These are phyloP conservation scores for Merluccius polli DNA, from an alignment of 2,797 vertebrate genomes.

Conservation along the genomic window DNA sequence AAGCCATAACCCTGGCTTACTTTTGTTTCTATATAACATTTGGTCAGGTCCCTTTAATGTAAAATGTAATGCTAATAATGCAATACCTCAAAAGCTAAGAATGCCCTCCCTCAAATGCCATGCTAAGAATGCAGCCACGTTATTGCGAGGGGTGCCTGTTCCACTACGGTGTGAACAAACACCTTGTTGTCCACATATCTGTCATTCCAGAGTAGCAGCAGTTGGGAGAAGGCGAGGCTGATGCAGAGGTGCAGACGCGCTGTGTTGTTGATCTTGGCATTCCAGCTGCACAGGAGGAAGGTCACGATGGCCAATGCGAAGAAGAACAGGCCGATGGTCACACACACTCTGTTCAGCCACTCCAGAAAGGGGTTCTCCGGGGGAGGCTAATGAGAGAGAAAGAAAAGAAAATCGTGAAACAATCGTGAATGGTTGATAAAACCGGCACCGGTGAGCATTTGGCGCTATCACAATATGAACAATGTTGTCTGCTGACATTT, in stretches of 20 bases:
- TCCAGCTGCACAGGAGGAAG: conserved; percentile 70
- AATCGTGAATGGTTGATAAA: neutral
- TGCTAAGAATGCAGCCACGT: neutral
- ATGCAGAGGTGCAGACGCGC: conserved; percentile 71
- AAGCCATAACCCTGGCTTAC: neutral
- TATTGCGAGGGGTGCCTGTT: neutral
- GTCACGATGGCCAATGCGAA: conserved; percentile 65
- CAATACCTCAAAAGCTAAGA: neutral
- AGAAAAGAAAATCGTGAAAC: neutral
- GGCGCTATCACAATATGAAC: neutral
- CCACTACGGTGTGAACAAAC: neutral
- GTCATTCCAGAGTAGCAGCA: conserved; percentile 63
- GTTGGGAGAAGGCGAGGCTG: conserved; percentile 52
- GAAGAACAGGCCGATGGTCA: conserved; percentile 61
- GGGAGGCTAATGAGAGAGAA: conserved; percentile 42
- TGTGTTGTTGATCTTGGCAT: conserved; percentile 70
- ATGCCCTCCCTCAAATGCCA: neutral
- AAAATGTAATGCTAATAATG: neutral
- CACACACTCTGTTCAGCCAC: conserved; percentile 56
- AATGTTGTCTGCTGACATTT: neutral
- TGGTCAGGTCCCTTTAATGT: neutral
- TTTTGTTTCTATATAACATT: neutral
- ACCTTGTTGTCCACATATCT: conserved; percentile 43
- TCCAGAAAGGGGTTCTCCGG: conserved; percentile 39
- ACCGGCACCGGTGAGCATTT: neutral